A percentile compares a stretch with the other conserved stretches of the same genome.
These are phyloP conservation scores for Nothoprocta perdicaria DNA, from an alignment of 2,113 vertebrate genomes.

Conservation along the genomic window DNA sequence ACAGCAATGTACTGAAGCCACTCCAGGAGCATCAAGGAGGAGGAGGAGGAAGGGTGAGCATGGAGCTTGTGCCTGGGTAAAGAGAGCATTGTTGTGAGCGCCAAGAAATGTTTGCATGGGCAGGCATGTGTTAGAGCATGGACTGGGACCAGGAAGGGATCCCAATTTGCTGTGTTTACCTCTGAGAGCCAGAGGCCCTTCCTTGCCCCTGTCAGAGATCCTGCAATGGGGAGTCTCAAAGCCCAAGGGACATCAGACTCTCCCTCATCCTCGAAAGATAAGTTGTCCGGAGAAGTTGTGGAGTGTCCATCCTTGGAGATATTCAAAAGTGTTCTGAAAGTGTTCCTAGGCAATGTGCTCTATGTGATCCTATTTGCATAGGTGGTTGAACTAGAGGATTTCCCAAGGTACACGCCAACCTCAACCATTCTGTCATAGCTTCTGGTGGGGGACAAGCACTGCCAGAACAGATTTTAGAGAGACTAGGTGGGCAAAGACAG, in stretches of 20 bases:
- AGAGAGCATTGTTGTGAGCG: neutral
- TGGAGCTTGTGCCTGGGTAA: neutral
- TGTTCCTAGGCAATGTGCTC: neutral
- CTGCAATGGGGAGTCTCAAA: accelerated
- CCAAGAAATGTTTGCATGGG: neutral
- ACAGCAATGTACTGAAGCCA: accelerated
- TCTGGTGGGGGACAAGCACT: neutral
- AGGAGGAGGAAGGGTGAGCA: too few relatives aligned
- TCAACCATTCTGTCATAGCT: neutral
- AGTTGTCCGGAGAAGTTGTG: neutral
- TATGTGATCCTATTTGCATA: neutral
- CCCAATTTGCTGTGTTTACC: accelerated
- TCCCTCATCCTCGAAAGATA: neutral
- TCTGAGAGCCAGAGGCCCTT: neutral
- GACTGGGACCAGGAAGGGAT: accelerated
- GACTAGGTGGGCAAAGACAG: too few relatives aligned
- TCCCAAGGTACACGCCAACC: neutral
- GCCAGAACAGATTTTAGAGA: neutral
- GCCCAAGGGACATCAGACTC: neutral
- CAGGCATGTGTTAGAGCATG: neutral
- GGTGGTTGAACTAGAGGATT: neutral
- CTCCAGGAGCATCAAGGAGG: neutral
- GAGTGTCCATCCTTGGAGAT: neutral
- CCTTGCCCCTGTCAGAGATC: neutral
- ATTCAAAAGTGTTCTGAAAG: neutral